Evolutionary conservation across 2,888 invertebrate genomes (phyloP).

Genomic region (Ischnura elegans): DNA sequence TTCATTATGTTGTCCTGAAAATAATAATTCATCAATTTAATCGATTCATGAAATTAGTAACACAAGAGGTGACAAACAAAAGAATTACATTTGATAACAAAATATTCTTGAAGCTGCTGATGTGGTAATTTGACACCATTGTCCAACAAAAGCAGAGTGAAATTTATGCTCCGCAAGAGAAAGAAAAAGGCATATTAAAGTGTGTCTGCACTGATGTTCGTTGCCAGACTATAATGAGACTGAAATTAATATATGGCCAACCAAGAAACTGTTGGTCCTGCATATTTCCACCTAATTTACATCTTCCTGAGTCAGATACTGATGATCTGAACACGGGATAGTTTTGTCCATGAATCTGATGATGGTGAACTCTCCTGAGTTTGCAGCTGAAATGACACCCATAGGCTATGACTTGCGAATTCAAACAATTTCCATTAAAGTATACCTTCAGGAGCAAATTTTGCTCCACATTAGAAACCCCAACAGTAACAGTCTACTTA

Average conservation of each 20-base stretch:
- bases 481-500: too few species aligned
- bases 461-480: not conserved
- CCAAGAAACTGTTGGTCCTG: not conserved
- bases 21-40: constrained; percentile 37
- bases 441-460: not conserved
- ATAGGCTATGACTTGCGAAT: too few species aligned
- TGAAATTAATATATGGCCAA: not conserved
- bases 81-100: not conserved
- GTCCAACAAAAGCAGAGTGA: not conserved
- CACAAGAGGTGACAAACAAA: not conserved
- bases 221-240: not conserved
- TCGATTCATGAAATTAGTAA: not conserved
- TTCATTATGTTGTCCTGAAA: constrained; percentile 43
- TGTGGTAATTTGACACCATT: not conserved
- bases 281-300: too few species aligned
- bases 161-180: not conserved
- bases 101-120: not conserved
- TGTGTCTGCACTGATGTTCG: not conserved
- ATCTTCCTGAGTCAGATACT: too few species aligned
- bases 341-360: too few species aligned
- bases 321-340: too few species aligned
- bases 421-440: not conserved
- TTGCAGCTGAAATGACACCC: too few species aligned
- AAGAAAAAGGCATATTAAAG: constrained; percentile 1
- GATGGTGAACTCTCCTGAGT: too few species aligned